A percentile compares a stretch with the other conserved stretches of the same genome.
Conservation (phyloP, 1,140 invertebrate species). For the Pentalonia nigronervosa region DNA sequence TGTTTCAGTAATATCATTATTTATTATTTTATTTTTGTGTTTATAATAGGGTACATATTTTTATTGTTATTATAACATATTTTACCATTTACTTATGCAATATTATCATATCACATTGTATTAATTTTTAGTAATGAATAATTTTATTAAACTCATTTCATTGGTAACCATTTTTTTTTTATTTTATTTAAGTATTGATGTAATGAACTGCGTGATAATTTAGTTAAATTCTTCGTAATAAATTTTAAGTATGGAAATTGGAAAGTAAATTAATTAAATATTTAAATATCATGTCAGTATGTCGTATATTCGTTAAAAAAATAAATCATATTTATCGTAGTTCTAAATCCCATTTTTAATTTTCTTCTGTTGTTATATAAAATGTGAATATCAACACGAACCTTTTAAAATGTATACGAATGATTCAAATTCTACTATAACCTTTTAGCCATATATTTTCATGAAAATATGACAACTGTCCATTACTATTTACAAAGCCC, state of each 20-base stretch:
- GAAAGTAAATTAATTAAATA: neutral
- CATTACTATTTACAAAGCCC: neutral
- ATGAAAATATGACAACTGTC: constrained; percentile 26
- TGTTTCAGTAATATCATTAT: too few species aligned
- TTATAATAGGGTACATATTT: too few species aligned
- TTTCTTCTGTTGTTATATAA: neutral
- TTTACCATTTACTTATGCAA: neutral
- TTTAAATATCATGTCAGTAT: neutral
- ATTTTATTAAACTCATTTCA: neutral
- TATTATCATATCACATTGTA: neutral
- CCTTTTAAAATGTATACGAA: neutral
- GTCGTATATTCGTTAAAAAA: neutral
- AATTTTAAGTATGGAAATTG: neutral
- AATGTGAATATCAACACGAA: constrained; percentile 14
- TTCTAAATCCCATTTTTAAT: constrained; percentile 12
- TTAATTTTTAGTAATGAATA: too few species aligned
- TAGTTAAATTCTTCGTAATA: neutral
- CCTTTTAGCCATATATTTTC: neutral
- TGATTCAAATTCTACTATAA: constrained; percentile 7
- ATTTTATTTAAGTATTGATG: neutral
- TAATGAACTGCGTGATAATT: neutral
- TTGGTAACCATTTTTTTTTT: neutral
- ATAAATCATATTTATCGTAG: neutral
- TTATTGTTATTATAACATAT: too few species aligned
- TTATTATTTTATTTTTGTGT: too few species aligned